Conservation (phyloP, 2,797 vertebrate species). For the Myotis findleyi region DNA sequence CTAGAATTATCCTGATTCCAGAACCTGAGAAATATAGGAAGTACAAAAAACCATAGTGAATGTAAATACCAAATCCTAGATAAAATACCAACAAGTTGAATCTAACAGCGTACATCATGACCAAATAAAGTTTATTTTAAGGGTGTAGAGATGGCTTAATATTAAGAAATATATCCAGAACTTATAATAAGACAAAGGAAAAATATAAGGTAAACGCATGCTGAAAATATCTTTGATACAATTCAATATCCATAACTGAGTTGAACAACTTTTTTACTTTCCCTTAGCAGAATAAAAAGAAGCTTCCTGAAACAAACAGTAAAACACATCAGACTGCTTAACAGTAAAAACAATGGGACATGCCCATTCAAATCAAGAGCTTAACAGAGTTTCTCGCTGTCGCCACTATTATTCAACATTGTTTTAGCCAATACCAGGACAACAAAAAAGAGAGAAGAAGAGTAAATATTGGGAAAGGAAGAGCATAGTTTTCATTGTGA, state of each 20-base stretch:
- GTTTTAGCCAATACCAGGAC: not conserved
- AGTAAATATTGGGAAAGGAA: not conserved
- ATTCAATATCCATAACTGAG: not conserved
- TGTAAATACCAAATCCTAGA: not conserved
- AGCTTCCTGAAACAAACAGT: not conserved
- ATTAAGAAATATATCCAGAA: not conserved
- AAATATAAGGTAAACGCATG: not conserved
- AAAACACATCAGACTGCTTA: not conserved
- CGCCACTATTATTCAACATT: not conserved
- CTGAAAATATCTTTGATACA: not conserved
- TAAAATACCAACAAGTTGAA: not conserved
- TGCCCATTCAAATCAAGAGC: not conserved
- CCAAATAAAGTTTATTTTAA: conserved; percentile 11
- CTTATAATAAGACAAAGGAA: not conserved
- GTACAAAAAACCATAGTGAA: not conserved
- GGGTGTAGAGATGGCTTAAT: not conserved
- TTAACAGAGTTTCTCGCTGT: not conserved
- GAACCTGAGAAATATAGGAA: not conserved
- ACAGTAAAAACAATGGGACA: not conserved
- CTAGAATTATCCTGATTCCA: not conserved
- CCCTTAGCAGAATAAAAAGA: not conserved
- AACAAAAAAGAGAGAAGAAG: not conserved
- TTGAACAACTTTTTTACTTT: not conserved
- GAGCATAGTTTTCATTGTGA: not conserved
- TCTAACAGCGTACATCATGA: not conserved